These are phyloP conservation scores for Hoplostethus atlanticus DNA, from an alignment of 2,797 vertebrate genomes.

Conservation along the genomic window DNA sequence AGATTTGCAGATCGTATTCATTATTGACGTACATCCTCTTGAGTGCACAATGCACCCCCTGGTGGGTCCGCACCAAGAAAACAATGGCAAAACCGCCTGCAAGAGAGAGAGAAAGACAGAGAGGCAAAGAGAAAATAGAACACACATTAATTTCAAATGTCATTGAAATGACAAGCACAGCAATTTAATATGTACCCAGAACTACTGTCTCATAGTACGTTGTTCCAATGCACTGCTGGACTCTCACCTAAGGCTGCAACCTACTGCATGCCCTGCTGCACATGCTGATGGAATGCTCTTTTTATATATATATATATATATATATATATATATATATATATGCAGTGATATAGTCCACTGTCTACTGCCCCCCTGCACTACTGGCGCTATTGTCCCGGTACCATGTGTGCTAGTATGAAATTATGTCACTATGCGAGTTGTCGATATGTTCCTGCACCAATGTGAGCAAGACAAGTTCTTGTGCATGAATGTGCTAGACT, in stretches of 20 bases:
- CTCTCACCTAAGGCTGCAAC: neutral
- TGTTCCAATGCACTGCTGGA: neutral
- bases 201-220: neutral
- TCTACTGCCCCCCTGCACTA: neutral
- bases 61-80: slow-evolving; percentile 95
- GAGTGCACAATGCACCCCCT: slow-evolving; percentile 93
- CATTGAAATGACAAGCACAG: neutral
- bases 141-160: neutral
- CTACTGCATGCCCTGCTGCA: neutral
- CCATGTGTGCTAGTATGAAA: neutral
- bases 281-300: neutral
- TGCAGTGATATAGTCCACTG: neutral
- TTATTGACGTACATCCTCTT: slow-evolving; percentile 99
- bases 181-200: neutral
- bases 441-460: neutral
- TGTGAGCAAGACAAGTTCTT: neutral
- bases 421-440: neutral
- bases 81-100: slow-evolving; percentile 98
- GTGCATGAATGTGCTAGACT: neutral
- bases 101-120: slow-evolving; percentile 16
- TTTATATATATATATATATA: neutral
- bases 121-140: slow-evolving; percentile 10
- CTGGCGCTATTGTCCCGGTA: neutral
- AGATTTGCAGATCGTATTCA: slow-evolving; percentile 95
- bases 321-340: neutral